phyloP scores from a whole-genome alignment of 2,113 vertebrate species.

The Myrmecobius fasciatus region DNA sequence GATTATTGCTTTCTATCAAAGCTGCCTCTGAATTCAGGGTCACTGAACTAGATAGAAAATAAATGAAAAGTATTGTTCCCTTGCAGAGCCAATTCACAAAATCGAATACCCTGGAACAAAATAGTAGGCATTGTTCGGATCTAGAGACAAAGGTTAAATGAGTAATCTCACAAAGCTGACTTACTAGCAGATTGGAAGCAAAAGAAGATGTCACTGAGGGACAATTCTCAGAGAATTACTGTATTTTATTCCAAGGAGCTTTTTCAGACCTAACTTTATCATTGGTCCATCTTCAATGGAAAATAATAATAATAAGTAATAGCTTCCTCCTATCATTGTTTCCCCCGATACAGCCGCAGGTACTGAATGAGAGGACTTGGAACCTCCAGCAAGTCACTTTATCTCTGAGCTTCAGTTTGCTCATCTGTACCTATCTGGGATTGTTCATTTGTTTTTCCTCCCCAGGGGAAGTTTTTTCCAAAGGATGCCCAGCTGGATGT shows the following conservation, averaged over 20 bases:
- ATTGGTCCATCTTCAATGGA: too few relatives aligned
- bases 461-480: background rate
- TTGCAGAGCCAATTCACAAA: constrained; percentile 38
- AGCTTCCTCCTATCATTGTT: background rate
- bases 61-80: background rate
- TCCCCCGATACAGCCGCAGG: background rate
- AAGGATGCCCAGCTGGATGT: background rate
- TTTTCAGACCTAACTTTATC: background rate
- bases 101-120: constrained; percentile 33
- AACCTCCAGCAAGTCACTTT: background rate
- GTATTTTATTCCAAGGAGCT: background rate
- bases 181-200: background rate
- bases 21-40: constrained; percentile 21
- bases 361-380: background rate
- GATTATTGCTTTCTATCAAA: background rate
- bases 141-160: constrained; percentile 40
- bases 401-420: background rate
- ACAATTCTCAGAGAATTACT: background rate
- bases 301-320: background rate
- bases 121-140: background rate
- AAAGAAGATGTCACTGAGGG: background rate
- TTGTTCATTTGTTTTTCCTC: background rate
- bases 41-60: background rate
- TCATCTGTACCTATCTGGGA: background rate
- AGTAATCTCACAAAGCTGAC: background rate